Base-by-base conservation (phyloP, 2,888 invertebrate genomes). In the Norana najaformis region DNA sequence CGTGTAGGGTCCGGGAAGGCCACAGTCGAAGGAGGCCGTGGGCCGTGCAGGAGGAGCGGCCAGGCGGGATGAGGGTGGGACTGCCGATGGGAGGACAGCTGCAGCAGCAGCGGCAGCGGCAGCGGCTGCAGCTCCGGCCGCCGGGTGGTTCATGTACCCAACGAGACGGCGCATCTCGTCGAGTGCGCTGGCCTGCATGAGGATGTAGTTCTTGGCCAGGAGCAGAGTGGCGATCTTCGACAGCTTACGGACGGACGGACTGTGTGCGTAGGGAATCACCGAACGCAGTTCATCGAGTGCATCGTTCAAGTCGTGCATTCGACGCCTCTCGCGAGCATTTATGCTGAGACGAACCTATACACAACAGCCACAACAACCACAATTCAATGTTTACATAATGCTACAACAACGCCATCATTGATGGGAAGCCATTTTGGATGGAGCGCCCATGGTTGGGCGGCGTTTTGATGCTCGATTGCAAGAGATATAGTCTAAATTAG, bases 221-320 rank as follows among this genome's bases (percentile, higher is more conserved):
- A 95, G 92, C 30, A 95, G 92, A 13, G 94, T 95, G 83, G 94
- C 94, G 88, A 95, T 95, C 91, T 95, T 95, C 41, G 94, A 94
- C 36, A 95, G 93, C 93, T 95, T 95, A 89, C 95, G 91, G 35
- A 95, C 95, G 14, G 94, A 94, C 4, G 95, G 95, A 91, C 94
- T 94, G 92, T 94, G 94, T 3, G 94, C 94, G 92, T 95, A 95
- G 30, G 95, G 95, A 39, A 95, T 95, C 69, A 95, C 95, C 3
- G 93, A 93, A 13, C 95, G 92, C 41, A 95, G 93, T 89, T 94
- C 94, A 91, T 95, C 95, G 89, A 95, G 93, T 0, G 95, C 95
- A 91, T 95, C 95, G 92, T 95, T 95, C 91, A 95, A 91, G 92
- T 95, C 95, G 92, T 95, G 95, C 95, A 95, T 95, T 89, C 95